Percentiles rank a stretch among this genome's conserved stretches.
Conservation (phyloP, 2,113 vertebrate genomes). For the Pogona vitticeps region DNA sequence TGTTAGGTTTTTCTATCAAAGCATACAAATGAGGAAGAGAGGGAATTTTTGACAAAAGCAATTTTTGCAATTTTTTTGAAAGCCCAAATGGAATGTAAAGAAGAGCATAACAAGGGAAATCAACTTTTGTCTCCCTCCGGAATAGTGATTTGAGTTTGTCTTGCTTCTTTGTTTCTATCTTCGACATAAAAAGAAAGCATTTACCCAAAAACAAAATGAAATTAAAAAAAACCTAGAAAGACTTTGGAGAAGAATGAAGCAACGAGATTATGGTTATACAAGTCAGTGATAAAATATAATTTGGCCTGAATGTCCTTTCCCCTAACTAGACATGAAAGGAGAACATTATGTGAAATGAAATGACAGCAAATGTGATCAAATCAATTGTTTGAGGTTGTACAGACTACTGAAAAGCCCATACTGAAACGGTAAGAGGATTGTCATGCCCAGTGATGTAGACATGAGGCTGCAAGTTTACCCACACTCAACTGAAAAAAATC, state of each 20-base stretch:
- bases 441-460: background rate
- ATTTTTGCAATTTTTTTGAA: background rate
- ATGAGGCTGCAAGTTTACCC: background rate
- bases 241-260: background rate
- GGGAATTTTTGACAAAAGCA: background rate
- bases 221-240: conserved; percentile 21
- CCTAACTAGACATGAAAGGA: conserved; percentile 13
- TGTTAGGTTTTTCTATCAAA: conserved; percentile 44
- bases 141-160: background rate
- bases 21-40: conserved; percentile 38
- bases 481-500: too few relatives aligned
- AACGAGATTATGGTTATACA: conserved; percentile 19
- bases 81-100: conserved; percentile 27
- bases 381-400: background rate
- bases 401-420: background rate
- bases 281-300: conserved; percentile 18
- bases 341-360: conserved; percentile 27
- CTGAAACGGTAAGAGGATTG: background rate
- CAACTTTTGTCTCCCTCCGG: conserved; percentile 16
- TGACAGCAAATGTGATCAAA: conserved; percentile 26
- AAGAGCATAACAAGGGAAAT: conserved; percentile 11
- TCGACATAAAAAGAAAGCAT: conserved; percentile 24
- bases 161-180: conserved; percentile 6
- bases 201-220: conserved; percentile 26
- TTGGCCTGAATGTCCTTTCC: conserved; percentile 1